Conservation (phyloP, 2,888 invertebrate species). For the Amblyjoppa fuscipennis region DNA sequence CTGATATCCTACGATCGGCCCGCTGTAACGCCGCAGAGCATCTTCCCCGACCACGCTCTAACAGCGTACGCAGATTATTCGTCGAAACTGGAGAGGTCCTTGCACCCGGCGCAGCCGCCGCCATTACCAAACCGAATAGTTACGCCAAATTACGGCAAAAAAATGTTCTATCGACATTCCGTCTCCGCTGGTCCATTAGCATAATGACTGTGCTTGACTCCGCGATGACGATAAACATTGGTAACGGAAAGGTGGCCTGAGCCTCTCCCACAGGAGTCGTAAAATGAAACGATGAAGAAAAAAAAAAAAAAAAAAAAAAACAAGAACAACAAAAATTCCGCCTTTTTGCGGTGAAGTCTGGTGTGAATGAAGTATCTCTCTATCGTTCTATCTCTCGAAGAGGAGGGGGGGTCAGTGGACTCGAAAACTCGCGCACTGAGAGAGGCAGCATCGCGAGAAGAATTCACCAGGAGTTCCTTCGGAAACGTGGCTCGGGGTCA, state of each 20-base stretch:
- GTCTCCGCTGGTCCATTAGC: not conserved
- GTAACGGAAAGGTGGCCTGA: not conserved
- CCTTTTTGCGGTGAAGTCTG: constrained; percentile 33
- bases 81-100: not conserved
- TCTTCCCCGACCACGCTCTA: not conserved
- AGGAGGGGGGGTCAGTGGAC: constrained; percentile 60
- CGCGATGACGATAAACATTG: not conserved
- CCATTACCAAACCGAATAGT: not conserved
- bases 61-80: not conserved
- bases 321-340: not conserved
- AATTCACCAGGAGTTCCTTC: constrained; percentile 70
- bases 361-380: constrained; percentile 45
- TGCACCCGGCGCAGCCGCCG: constrained; percentile 1
- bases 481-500: constrained; percentile 73
- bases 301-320: not conserved
- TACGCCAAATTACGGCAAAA: not conserved
- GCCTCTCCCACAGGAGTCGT: not conserved
- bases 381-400: not conserved
- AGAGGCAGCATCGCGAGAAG: constrained; percentile 26
- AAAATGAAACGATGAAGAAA: not conserved
- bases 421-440: constrained; percentile 25
- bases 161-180: not conserved
- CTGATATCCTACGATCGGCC: not conserved
- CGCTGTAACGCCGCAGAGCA: not conserved
- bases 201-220: not conserved